A percentile compares a stretch with the other conserved stretches of the same genome.
phyloP scores from a whole-genome alignment of 2,888 invertebrate genomes.

The Eupithecia centaureata region DNA sequence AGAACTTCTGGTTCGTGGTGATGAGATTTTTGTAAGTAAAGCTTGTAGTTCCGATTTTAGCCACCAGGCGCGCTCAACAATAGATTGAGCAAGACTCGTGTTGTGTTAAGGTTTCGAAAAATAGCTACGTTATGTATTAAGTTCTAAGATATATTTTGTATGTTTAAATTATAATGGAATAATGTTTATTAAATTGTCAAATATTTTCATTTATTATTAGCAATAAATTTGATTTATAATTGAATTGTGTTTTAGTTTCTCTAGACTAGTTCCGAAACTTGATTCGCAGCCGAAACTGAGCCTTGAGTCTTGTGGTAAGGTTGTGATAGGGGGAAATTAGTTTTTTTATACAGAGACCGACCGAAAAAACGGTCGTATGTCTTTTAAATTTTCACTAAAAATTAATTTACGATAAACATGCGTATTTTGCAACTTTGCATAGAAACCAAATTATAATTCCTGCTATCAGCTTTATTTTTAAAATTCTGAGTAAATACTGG shows the following conservation, averaged over 20 bases:
- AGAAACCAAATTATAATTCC: no score
- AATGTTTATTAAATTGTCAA: slow-evolving; percentile 57
- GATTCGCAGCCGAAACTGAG: no score
- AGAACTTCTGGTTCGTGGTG: not conserved
- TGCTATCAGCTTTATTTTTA: no score
- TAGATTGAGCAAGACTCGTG: not conserved
- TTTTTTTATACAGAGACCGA: no score
- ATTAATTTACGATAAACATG: no score
- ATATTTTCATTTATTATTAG: slow-evolving; percentile 49
- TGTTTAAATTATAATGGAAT: slow-evolving; percentile 51
- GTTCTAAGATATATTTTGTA: slow-evolving; percentile 54
- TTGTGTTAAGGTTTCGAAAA: not conserved
- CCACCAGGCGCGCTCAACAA: not conserved
- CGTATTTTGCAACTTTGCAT: no score
- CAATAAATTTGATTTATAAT: slow-evolving; percentile 46
- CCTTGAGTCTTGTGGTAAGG: no score
- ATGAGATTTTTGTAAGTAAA: not conserved
- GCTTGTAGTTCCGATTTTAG: not conserved
- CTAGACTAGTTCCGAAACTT: not conserved
- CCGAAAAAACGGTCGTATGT: no score
- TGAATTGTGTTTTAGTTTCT: slow-evolving; percentile 9
- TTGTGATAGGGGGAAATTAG: no score
- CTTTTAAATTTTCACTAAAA: no score
- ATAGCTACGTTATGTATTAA: slow-evolving; percentile 29
- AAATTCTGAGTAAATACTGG: no score